These are phyloP conservation scores for Ommatoiulus sabulosus DNA, from an alignment of 2,888 invertebrate species.

Conservation along the genomic window DNA sequence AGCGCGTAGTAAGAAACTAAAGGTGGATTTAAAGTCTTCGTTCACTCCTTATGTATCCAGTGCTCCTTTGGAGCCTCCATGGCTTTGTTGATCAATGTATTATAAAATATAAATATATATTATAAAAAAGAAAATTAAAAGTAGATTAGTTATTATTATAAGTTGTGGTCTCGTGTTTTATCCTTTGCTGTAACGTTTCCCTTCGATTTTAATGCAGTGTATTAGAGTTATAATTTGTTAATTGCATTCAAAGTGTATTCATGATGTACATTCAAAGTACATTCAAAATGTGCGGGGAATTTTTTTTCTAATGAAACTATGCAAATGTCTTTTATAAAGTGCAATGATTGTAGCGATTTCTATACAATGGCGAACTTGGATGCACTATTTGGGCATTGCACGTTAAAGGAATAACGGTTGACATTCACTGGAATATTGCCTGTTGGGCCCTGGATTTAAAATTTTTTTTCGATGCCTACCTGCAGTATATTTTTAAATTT, in stretches of 20 bases:
- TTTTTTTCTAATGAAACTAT: neutral
- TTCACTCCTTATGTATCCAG: neutral
- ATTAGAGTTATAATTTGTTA: neutral
- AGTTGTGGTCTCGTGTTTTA: neutral
- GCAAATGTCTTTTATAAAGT: neutral
- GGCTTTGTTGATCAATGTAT: slow-evolving; percentile 1
- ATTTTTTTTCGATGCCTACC: neutral
- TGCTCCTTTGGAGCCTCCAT: neutral
- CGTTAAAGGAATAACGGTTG: too few relatives aligned
- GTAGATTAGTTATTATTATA: neutral
- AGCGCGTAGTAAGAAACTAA: neutral
- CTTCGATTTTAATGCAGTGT: neutral
- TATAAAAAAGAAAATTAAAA: neutral
- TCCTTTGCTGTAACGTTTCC: neutral
- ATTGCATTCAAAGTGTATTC: too few relatives aligned
- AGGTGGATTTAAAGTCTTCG: neutral
- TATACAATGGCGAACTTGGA: neutral
- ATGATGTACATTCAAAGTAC: too few relatives aligned
- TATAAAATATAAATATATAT: neutral
- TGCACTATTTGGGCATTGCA: too few relatives aligned
- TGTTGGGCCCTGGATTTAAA: neutral
- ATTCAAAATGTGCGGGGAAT: neutral
- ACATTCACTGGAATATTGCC: neutral
- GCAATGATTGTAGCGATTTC: neutral
- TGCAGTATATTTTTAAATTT: neutral